phyloP scores from a whole-genome alignment of 2,797 vertebrate species.

The Pseudomugil tenellus region DNA sequence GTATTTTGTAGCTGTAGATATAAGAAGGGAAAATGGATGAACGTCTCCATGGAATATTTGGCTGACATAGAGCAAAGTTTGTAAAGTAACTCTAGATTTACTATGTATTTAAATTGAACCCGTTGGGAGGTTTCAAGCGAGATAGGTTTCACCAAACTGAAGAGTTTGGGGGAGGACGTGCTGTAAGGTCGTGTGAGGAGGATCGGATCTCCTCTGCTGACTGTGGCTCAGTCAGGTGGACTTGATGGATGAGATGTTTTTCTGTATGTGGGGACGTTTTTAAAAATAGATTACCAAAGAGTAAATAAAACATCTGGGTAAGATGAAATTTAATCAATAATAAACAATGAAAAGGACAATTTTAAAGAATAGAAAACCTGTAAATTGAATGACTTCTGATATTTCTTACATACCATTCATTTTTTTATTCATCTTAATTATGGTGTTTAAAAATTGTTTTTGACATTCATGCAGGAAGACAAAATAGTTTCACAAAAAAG shows the following conservation, averaged over 20 bases:
- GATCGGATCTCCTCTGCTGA: constrained; percentile 32
- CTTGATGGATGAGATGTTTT: constrained; percentile 22
- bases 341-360: not conserved
- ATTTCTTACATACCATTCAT: not conserved
- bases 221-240: constrained; percentile 33
- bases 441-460: not conserved
- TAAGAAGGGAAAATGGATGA: constrained; percentile 23
- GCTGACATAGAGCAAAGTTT: constrained; percentile 31
- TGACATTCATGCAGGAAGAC: too few relatives aligned
- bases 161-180: constrained; percentile 35
- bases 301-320: not conserved
- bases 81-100: constrained; percentile 34
- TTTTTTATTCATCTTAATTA: not conserved
- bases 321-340: not conserved
- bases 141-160: constrained; percentile 49
- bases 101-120: constrained; percentile 24
- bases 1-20: constrained; percentile 22
- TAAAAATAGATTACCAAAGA: not conserved
- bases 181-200: constrained; percentile 38
- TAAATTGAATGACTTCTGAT: not conserved
- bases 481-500: too few relatives aligned
- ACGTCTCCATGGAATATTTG: constrained; percentile 37
- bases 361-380: not conserved
- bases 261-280: not conserved
- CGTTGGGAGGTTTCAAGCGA: constrained; percentile 36